A percentile compares a stretch with the other conserved stretches of the same genome.
Evolutionary conservation across 2,888 invertebrate species (phyloP).

Genomic region (Drepanosiphum platanoidis): DNA sequence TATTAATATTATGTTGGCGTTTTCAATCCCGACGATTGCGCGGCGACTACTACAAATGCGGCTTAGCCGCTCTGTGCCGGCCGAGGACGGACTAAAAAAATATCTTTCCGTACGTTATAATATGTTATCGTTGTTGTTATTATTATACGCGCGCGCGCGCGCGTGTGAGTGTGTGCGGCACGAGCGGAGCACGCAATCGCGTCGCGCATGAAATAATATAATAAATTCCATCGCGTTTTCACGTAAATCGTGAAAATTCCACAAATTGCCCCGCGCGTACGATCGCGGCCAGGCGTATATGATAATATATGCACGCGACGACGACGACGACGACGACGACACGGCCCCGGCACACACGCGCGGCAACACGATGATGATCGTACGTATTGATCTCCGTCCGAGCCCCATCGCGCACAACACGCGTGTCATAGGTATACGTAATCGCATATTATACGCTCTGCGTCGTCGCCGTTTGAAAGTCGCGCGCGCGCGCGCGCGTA

Average conservation of each 20-base stretch:
- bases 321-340: not conserved
- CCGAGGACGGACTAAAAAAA: too few relatives aligned
- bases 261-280: not conserved
- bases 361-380: not conserved
- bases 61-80: too few relatives aligned
- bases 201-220: not conserved
- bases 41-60: not conserved
- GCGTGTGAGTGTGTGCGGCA: not conserved
- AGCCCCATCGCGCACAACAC: not conserved
- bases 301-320: not conserved
- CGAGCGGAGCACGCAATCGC: not conserved
- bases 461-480: too few relatives aligned
- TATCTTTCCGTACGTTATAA: too few relatives aligned
- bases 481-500: too few relatives aligned
- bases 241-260: conserved; percentile 46
- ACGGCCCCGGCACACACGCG: not conserved
- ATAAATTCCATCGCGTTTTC: conserved; percentile 49
- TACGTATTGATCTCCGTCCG: not conserved
- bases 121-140: not conserved
- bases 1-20: conserved; percentile 41
- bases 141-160: not conserved
- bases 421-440: too few relatives aligned
- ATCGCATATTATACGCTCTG: too few relatives aligned
- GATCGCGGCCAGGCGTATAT: too few relatives aligned
- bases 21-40: not conserved